Conservation (phyloP, 2,888 invertebrate species). For the Alcis repandata region DNA sequence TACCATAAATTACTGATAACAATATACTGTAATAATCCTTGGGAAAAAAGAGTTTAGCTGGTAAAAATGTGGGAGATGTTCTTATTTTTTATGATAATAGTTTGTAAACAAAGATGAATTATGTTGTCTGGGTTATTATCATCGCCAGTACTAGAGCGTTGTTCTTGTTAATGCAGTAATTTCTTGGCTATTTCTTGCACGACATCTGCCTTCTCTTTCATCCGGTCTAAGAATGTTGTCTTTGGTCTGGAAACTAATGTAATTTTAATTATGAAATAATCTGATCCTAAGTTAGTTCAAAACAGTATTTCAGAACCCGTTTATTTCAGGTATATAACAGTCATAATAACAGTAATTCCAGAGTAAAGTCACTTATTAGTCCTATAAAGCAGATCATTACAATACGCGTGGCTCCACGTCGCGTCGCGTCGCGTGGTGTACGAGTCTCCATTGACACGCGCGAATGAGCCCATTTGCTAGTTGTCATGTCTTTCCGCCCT, state of each 20-base stretch:
- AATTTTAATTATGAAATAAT: not conserved
- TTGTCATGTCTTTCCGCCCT: constrained; percentile 50
- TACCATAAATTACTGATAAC: constrained; percentile 29
- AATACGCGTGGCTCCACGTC: constrained; percentile 17
- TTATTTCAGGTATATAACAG: too few species aligned
- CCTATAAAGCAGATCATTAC: constrained; percentile 26
- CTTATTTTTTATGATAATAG: too few species aligned
- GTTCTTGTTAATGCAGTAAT: too few species aligned
- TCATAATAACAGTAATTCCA: not conserved
- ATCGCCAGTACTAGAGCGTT: too few species aligned
- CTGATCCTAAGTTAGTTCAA: too few species aligned
- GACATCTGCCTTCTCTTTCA: too few species aligned
- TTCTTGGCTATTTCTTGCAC: too few species aligned
- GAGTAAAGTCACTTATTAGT: constrained; percentile 11
- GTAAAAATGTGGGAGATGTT: constrained; percentile 2
- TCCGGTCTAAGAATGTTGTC: too few species aligned
- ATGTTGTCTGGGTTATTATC: too few species aligned
- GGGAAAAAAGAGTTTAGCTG: constrained; percentile 3
- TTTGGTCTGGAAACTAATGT: too few species aligned
- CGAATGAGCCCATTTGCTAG: constrained; percentile 49
- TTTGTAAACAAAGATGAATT: too few species aligned
- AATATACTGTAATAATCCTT: constrained; percentile 36
- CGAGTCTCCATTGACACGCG: constrained; percentile 29
- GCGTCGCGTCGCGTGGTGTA: constrained; percentile 12
- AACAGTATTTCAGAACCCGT: too few species aligned